Percentiles rank a stretch among this genome's conserved stretches.
phyloP scores from a whole-genome alignment of 2,797 vertebrate species.

The Cetoscarus ocellatus region DNA sequence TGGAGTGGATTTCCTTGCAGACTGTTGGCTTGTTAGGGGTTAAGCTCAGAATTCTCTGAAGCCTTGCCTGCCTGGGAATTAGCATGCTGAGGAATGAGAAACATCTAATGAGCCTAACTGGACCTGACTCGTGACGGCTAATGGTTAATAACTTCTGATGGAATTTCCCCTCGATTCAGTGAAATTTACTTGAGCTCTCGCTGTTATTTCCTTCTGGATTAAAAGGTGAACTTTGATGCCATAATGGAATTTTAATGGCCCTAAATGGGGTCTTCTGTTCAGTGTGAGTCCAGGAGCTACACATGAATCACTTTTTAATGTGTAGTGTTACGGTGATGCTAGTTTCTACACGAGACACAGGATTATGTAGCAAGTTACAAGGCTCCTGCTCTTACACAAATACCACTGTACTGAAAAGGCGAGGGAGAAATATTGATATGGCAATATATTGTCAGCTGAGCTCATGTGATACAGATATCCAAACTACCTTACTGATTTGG shows the following conservation, averaged over 20 bases:
- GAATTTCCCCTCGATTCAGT: constrained; percentile 64
- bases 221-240: constrained; percentile 43
- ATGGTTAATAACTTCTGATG: constrained; percentile 70
- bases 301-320: background rate
- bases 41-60: constrained; percentile 64
- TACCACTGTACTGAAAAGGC: no score
- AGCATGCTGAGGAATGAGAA: constrained; percentile 68
- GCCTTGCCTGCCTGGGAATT: constrained; percentile 59
- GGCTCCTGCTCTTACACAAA: no score
- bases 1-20: constrained; percentile 29
- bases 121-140: constrained; percentile 63
- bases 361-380: no score
- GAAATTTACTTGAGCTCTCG: constrained; percentile 35
- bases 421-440: no score
- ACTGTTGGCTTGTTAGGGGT: constrained; percentile 48
- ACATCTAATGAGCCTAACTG: constrained; percentile 67
- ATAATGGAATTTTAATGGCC: constrained; percentile 50
- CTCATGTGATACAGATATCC: no score
- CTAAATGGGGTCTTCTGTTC: constrained; percentile 18
- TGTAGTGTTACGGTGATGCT: constrained; percentile 1
- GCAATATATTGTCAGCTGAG: no score
- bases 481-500: no score
- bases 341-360: background rate
- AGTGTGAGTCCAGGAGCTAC: background rate
- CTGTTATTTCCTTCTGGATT: constrained; percentile 46